These are phyloP conservation scores for Limnodromus scolopaceus DNA, from an alignment of 2,797 vertebrate species.

Conservation along the genomic window DNA sequence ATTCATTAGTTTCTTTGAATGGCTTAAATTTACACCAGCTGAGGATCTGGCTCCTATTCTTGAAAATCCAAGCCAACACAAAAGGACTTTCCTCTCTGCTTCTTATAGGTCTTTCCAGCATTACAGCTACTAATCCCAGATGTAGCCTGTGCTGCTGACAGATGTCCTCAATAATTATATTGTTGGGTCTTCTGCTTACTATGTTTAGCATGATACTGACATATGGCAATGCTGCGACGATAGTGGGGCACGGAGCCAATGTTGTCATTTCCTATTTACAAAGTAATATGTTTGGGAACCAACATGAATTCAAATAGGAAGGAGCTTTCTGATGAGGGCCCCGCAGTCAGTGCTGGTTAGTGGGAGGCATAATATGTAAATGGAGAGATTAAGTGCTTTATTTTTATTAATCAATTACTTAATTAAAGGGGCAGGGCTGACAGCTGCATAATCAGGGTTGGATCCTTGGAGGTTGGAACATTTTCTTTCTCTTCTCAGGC, in stretches of 20 bases:
- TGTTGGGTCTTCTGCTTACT: conserved; percentile 69
- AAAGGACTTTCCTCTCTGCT: conserved; percentile 58
- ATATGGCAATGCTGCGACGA: conserved; percentile 60
- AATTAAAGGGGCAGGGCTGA: conserved; percentile 66
- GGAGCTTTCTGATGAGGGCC: conserved; percentile 48
- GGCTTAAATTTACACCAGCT: conserved; percentile 45
- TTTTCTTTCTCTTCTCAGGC: conserved; percentile 45
- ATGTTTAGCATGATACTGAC: conserved; percentile 69
- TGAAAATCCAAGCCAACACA: conserved; percentile 40
- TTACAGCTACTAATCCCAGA: conserved; percentile 74
- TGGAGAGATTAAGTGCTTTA: conserved; percentile 72
- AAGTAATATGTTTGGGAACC: conserved; percentile 69
- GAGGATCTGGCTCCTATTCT: conserved; percentile 43
- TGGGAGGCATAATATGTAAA: conserved; percentile 60
- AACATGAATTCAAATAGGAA: conserved; percentile 60
- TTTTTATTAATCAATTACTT: conserved; percentile 75
- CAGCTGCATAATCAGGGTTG: conserved; percentile 64
- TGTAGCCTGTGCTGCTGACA: conserved; percentile 68
- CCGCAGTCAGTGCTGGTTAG: not conserved
- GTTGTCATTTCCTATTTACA: conserved; percentile 75
- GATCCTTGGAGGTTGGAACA: conserved; percentile 27
- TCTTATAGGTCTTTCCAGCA: conserved; percentile 52
- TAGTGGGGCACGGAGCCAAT: conserved; percentile 61
- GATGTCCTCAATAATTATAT: conserved; percentile 77
- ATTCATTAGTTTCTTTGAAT: conserved; percentile 14